Percentiles rank a stretch among this genome's conserved stretches.
Evolutionary conservation across 2,888 invertebrate genomes (phyloP).

Genomic region (Cephus sareptanus): DNA sequence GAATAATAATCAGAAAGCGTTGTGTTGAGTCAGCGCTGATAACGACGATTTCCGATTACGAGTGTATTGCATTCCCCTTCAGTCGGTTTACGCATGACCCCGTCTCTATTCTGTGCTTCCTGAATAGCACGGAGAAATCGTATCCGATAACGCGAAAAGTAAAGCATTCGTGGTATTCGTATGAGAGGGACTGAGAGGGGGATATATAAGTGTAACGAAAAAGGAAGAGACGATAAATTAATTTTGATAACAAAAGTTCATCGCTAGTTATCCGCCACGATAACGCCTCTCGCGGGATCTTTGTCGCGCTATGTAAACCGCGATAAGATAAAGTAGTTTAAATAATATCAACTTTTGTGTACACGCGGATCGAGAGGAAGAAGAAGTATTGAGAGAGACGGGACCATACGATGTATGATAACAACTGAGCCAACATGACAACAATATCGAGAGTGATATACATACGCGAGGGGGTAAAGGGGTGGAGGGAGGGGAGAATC

Average conservation of each 20-base stretch:
- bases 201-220: not conserved
- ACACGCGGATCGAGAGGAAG: not conserved
- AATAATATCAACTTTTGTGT: constrained; percentile 31
- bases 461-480: not conserved
- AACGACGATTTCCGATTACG: not conserved
- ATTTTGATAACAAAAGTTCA: not conserved
- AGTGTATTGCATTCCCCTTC: not conserved
- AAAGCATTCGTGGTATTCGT: too few relatives aligned
- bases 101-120: not conserved
- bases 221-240: not conserved
- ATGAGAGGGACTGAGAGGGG: not conserved
- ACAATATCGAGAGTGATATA: not conserved
- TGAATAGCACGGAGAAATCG: not conserved
- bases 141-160: not conserved
- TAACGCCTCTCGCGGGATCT: constrained; percentile 22
- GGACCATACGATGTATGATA: not conserved
- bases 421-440: not conserved
- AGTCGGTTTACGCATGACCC: not conserved
- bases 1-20: not conserved
- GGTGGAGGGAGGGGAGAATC: not conserved
- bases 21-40: not conserved
- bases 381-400: not conserved
- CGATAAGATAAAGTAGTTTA: constrained; percentile 31
- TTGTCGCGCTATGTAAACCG: constrained; percentile 29
- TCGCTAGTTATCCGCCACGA: not conserved